Evolutionary conservation across 2,888 invertebrate genomes (phyloP), one percentile per base, ranked within the genome.

Genomic region (Rosalia funebris): DNA sequence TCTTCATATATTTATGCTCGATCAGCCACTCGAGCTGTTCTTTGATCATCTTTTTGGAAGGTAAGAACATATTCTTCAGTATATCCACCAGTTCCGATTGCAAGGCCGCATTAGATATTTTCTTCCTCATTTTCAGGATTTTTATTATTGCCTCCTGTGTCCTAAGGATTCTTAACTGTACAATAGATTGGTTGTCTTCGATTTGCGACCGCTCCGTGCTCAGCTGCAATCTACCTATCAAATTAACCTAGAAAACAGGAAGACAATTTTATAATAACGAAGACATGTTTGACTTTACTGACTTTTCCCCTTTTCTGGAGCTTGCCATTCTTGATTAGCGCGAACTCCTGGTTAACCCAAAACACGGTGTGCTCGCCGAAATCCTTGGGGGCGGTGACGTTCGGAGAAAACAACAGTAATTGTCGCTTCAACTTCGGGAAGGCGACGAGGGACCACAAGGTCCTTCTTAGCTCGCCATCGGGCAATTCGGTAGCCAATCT

Each of bases 21-120:
- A 99, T 98, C 41, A 99, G 89, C 98, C 98, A 99, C 82, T 99
- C 99, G 52, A 99, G 88, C 83, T 99, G 98, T 83, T 99, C 98
- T 83, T 99, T 99, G 74, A 99, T 98, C 92, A 99, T 95, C 83
- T 98, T 98, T 83, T 97, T 97, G 65, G 96, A 96, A 17, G 99
- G 99, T 77, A 98, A 85, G 86, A 99, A 99, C 97, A 99, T 98
- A 80, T 98, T 97, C 84, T 98, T 98, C 73, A 99, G 84, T 78
- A 99, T 97, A 83, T 99, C 98, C 12, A 99, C 92, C 60, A 99
- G 86, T 84, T 99, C 98, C 57, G 96, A 94, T 85, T 98, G 98
- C 65, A 99, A 84, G 70, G 96, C 93, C 48, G 94, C 95, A 82
- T 98, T 97, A 45, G 92, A 91, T 65, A 98, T 92, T 63, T 90